Evolutionary conservation across 2,113 vertebrate species (phyloP), one percentile per base, ranked within the genome.

Genomic region (Toxotes jaculatrix): DNA sequence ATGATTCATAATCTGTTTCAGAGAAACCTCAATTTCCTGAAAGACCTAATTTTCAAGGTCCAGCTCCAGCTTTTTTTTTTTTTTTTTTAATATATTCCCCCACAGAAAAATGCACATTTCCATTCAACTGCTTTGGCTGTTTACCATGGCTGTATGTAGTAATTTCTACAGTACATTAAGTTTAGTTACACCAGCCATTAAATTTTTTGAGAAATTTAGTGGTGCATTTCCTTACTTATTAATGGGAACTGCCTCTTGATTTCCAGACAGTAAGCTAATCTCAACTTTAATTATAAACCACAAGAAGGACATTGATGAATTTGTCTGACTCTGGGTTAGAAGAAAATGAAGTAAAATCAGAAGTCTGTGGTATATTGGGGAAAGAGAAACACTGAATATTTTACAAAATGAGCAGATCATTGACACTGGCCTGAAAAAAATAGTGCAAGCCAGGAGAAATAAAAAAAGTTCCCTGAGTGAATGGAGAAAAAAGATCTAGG

Each of bases 321-420:
- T 32, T 59, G n/a, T 13, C 19, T 60, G 10, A 42, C 16, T 75
- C 14, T 55, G 3, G 13, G 19, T 32, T 4, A 61, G 7, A 42
- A 23, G 8, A 40, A 31, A 36, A 69, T 8, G 4, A 11, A 11
- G 8, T 1, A 3, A 27, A 19, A 42, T 11, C 5, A 68, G 14
- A 45, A 45, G n/a, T 17, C 11, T 14, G 40, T 23, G 5, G 13
- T 38, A 27, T 17, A 51, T 12, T 6, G 8, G 2, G 32, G 1
- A 53, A 6, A 38, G 34, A 27, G 13, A 47, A 36, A 34, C 7
- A 16, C 27, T 61, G 13, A 19, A 36, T 6, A 61, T 61, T 36
- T 34, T 17, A 62, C 11, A 68, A 63, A 73, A 67, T 19, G 40
- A 67, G n/a, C 66, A 55, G n/a, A 67, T 67, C 62, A 47, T 11